A percentile compares a stretch with the other conserved stretches of the same genome.
Evolutionary conservation across 2,797 vertebrate genomes (phyloP).

Genomic region (Australoheros facetus): DNA sequence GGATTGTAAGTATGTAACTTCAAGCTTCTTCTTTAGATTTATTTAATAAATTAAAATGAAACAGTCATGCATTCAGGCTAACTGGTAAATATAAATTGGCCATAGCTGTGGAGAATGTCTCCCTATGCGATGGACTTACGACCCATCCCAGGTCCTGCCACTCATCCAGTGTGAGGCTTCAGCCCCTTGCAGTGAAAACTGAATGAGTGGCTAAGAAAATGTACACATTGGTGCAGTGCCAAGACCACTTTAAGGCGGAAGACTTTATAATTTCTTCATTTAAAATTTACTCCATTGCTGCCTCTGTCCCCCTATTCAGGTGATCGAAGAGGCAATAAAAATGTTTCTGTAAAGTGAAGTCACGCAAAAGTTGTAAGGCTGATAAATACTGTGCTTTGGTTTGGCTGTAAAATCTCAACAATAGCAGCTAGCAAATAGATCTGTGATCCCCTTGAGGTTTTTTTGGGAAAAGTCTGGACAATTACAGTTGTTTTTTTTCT

Average conservation of each 20-base stretch:
- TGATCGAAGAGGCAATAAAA: neutral
- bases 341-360: neutral
- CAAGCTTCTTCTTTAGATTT: neutral
- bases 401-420: no score
- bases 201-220: neutral
- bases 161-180: neutral
- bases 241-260: neutral
- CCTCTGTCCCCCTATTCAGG: neutral
- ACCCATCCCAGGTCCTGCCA: no score
- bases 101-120: neutral
- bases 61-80: neutral
- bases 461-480: neutral
- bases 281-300: neutral
- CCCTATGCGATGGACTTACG: no score
- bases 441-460: neutral
- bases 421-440: neutral
- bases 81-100: neutral
- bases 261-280: neutral
- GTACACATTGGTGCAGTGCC: neutral
- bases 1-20: no score
- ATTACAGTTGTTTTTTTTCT: neutral
- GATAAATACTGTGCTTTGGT: no score
- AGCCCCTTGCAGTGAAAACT: neutral
- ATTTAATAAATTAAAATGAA: neutral
- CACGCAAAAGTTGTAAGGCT: neutral